Conservation (phyloP, 2,888 invertebrate species). For the Cryptus viduatorius region DNA sequence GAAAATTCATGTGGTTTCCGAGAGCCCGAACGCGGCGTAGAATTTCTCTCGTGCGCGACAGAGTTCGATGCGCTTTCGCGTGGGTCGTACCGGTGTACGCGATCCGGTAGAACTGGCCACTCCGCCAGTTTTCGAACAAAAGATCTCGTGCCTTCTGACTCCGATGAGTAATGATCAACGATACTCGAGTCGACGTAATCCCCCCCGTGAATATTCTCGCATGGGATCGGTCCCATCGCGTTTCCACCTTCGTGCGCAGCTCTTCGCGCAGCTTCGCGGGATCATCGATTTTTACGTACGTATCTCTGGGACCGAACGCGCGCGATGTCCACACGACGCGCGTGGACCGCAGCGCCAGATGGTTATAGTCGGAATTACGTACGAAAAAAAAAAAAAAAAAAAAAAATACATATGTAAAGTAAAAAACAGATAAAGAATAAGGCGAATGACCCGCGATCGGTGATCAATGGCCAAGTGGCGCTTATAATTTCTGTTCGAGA, state of each 20-base stretch:
- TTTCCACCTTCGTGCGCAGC: conserved; percentile 1
- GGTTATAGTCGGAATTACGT: conserved; percentile 17
- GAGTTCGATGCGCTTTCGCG: conserved; percentile 24
- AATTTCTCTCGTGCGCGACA: not conserved
- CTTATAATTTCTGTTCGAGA: conserved; percentile 46
- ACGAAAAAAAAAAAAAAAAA: conserved; percentile 11
- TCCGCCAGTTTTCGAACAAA: conserved; percentile 20
- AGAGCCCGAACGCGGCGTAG: not conserved
- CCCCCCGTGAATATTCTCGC: conserved; percentile 30
- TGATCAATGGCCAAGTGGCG: conserved; percentile 33
- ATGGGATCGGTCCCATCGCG: conserved; percentile 25
- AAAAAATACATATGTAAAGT: not conserved
- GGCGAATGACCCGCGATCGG: not conserved
- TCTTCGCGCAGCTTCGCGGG: not conserved
- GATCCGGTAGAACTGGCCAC: conserved; percentile 9
- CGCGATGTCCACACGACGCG: conserved; percentile 48
- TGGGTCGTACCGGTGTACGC: conserved; percentile 35
- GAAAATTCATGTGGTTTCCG: no score
- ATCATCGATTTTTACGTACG: conserved; percentile 41
- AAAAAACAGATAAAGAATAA: conserved; percentile 12
- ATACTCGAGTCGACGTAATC: conserved; percentile 56
- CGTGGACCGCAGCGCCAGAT: conserved; percentile 3
- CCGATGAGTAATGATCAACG: conserved; percentile 63
- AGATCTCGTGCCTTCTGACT: conserved; percentile 18
- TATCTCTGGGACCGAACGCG: conserved; percentile 3